phyloP scores from a whole-genome alignment of 2,797 vertebrate genomes.

The Sebastes hubbsi region DNA sequence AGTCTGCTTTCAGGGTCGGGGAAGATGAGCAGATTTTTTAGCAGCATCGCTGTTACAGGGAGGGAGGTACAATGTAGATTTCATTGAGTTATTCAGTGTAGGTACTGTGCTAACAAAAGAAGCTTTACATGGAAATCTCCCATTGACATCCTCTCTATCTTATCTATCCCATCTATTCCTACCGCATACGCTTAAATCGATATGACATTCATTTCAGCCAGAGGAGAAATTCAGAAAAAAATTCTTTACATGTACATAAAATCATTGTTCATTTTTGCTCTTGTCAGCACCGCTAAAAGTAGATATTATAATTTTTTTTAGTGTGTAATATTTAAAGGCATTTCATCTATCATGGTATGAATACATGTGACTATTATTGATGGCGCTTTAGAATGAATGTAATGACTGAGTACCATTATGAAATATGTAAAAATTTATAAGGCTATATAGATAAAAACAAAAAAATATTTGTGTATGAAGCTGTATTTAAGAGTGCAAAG shows the following conservation, averaged over 20 bases:
- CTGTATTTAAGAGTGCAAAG: constrained; percentile 66
- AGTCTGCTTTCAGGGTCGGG: constrained; percentile 35
- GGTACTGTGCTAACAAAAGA: constrained; percentile 2
- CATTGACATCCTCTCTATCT: constrained; percentile 6
- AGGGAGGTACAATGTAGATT: neutral
- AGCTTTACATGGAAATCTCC: constrained; percentile 10
- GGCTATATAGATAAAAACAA: constrained; percentile 46
- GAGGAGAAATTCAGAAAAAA: constrained; percentile 1
- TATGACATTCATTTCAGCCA: constrained; percentile 25
- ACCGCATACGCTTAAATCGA: neutral
- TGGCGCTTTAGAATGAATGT: constrained; percentile 74
- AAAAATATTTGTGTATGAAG: constrained; percentile 60
- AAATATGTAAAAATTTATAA: constrained; percentile 61
- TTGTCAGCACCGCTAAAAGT: constrained; percentile 45
- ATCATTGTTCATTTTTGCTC: constrained; percentile 25
- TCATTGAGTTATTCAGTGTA: neutral
- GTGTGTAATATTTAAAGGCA: constrained; percentile 59
- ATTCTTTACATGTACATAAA: constrained; percentile 56
- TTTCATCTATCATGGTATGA: constrained; percentile 63
- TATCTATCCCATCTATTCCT: constrained; percentile 1
- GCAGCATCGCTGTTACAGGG: constrained; percentile 5
- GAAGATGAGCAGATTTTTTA: constrained; percentile 28
- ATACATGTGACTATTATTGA: constrained; percentile 64
- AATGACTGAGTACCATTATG: constrained; percentile 55
- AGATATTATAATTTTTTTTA: neutral